A percentile compares a stretch with the other conserved stretches of the same genome.
Conservation (phyloP, 2,113 vertebrate species). For the Acinonyx jubatus region DNA sequence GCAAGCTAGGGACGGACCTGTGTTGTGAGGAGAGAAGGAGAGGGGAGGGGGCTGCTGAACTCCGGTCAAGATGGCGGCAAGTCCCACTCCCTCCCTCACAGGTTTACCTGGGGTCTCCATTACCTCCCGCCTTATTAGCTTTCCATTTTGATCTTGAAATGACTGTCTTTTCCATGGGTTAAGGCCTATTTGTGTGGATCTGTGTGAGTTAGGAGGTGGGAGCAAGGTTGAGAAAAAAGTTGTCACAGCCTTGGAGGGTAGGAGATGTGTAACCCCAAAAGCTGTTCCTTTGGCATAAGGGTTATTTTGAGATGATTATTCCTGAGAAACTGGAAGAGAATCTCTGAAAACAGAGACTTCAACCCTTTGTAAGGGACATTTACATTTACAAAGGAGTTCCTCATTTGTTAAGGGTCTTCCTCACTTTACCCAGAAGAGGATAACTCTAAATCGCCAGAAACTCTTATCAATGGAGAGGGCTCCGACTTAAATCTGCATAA, state of each 20-base stretch:
- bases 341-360: not conserved
- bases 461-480: not conserved
- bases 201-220: not conserved
- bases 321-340: not conserved
- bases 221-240: not conserved
- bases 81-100: not conserved
- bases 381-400: not conserved
- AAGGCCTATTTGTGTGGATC: not conserved
- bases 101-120: not conserved
- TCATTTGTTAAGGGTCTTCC: not conserved
- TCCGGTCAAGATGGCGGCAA: accelerated
- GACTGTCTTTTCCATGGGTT: not conserved
- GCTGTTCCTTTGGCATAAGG: not conserved
- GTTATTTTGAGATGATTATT: not conserved
- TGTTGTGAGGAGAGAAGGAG: not conserved
- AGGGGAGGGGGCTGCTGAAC: not conserved
- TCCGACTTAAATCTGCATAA: not conserved
- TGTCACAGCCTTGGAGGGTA: not conserved
- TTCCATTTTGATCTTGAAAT: not conserved
- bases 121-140: not conserved
- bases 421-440: not conserved
- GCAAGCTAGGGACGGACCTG: not conserved
- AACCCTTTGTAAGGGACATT: not conserved
- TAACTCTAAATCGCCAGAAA: not conserved
- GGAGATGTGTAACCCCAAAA: not conserved